phyloP scores from a whole-genome alignment of 2,888 invertebrate genomes.

The Plebejus anna region DNA sequence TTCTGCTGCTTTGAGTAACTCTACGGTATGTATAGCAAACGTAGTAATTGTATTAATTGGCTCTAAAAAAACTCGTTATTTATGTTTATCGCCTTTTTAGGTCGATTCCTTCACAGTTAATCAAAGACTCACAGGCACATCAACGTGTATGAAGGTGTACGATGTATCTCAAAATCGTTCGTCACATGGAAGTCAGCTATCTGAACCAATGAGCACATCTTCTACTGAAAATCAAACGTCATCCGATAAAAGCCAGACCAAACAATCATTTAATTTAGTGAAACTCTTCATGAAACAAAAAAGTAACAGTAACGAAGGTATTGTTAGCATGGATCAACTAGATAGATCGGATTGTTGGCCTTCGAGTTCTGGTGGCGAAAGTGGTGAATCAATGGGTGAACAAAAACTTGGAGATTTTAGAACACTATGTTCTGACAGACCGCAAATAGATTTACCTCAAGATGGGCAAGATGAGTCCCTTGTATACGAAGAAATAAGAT shows the following conservation, averaged over 20 bases:
- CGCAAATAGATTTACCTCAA: conserved; percentile 78
- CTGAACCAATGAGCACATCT: conserved; percentile 76
- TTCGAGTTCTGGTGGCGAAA: conserved; percentile 82
- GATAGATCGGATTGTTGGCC: conserved; percentile 88
- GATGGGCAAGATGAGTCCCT: conserved; percentile 68
- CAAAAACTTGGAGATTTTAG: conserved; percentile 55
- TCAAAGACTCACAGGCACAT: conserved; percentile 66
- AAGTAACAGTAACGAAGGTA: conserved; percentile 88
- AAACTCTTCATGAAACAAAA: conserved; percentile 95
- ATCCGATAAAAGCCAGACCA: conserved; percentile 77
- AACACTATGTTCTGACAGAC: conserved; percentile 52
- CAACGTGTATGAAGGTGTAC: conserved; percentile 73
- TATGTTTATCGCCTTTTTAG: conserved; percentile 52
- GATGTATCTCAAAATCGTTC: conserved; percentile 71
- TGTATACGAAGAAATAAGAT: conserved; percentile 66
- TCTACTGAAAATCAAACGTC: conserved; percentile 74
- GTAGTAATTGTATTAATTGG: conserved; percentile 36
- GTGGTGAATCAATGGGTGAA: conserved; percentile 80
- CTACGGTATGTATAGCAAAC: conserved; percentile 80
- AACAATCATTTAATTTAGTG: conserved; percentile 89
- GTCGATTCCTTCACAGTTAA: conserved; percentile 73
- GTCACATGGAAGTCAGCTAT: conserved; percentile 68
- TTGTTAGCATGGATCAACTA: conserved; percentile 87
- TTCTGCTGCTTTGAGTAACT: conserved; percentile 82
- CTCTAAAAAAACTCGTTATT: conserved; percentile 32